Evolutionary conservation across 2,797 vertebrate species (phyloP), one percentile per base, ranked within the genome.

Genomic region (Myoxocephalus aenaeus): DNA sequence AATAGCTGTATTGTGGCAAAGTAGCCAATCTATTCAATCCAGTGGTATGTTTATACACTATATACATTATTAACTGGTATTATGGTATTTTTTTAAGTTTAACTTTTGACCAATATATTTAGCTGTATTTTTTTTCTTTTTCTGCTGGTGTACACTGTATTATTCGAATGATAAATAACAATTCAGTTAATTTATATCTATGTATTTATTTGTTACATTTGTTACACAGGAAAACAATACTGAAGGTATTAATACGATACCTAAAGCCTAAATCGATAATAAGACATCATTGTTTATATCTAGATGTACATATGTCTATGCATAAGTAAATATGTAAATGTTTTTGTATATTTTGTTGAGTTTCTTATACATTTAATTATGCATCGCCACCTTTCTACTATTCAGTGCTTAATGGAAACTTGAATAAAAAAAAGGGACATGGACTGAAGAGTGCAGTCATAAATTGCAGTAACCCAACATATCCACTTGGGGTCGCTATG

Each of bases 401-500:
- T 25, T 40, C 42, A 56, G 4, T 18, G 15, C 5, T 63, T 27
- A 6, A 9, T 32, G 34, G 9, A 77, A 59, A 20, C 10, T 25
- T 44, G 8, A 38, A 50, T 59, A 3, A 70, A 65, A 53, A 73
- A 63, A n/a, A n/a, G 0, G 1, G 17, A n/a, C 14, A 36, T 20
- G 20, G 11, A 42, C 12, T 18, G 20, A 17, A 51, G 27, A 53
- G 62, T 50, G 9, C 20, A 13, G 5, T 25, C 4, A 4, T 68
- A 25, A 42, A 2, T 59, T 85, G 84, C 70, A 90, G 32, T 86
- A 67, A 75, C 7, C 4, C 7, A 36, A 44, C 1, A 75, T 3
- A 5, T 42, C 87, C 90, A 91, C 88, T 81, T 46, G 92, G n/a
- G 27, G 91, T 79, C 91, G 73, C 73, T 32, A 36, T 82, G 34